Conservation (phyloP, 1,140 invertebrate species). For the Bursaphelenchus mucronatus region DNA sequence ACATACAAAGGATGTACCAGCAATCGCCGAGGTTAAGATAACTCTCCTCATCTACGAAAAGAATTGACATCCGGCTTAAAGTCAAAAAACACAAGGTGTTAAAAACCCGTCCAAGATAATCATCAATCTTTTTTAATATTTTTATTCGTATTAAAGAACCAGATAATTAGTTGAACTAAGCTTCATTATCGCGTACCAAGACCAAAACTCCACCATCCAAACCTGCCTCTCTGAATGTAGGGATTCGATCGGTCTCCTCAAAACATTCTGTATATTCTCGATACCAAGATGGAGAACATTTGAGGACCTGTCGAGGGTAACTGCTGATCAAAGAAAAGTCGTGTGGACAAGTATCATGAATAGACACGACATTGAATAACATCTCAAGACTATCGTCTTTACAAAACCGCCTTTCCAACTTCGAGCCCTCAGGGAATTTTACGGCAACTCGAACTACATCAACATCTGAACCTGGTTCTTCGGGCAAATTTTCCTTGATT, state of each 20-base stretch:
- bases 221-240: conserved; percentile 38
- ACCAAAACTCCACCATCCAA: conserved; percentile 29
- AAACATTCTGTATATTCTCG: conserved; percentile 23
- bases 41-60: too few relatives aligned
- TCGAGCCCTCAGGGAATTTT: conserved; percentile 33
- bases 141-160: too few relatives aligned
- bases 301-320: conserved; percentile 32
- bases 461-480: conserved; percentile 24
- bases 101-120: too few relatives aligned
- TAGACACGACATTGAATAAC: conserved; percentile 41
- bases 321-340: conserved; percentile 40
- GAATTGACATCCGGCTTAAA: too few relatives aligned
- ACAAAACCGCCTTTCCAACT: conserved; percentile 28
- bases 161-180: conserved; percentile 18
- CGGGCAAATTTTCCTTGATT: conserved; percentile 6
- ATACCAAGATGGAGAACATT: conserved; percentile 45
- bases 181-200: conserved; percentile 41
- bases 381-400: conserved; percentile 36
- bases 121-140: too few relatives aligned
- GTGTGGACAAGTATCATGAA: conserved; percentile 36
- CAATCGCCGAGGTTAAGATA: too few relatives aligned
- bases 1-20: too few relatives aligned
- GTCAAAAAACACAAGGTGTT: too few relatives aligned
- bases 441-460: conserved; percentile 37
- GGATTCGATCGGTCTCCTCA: conserved; percentile 14